A percentile compares a stretch with the other conserved stretches of the same genome.
These are phyloP conservation scores for Pasiphila rectangulata DNA, from an alignment of 2,888 invertebrate species.

Conservation along the genomic window DNA sequence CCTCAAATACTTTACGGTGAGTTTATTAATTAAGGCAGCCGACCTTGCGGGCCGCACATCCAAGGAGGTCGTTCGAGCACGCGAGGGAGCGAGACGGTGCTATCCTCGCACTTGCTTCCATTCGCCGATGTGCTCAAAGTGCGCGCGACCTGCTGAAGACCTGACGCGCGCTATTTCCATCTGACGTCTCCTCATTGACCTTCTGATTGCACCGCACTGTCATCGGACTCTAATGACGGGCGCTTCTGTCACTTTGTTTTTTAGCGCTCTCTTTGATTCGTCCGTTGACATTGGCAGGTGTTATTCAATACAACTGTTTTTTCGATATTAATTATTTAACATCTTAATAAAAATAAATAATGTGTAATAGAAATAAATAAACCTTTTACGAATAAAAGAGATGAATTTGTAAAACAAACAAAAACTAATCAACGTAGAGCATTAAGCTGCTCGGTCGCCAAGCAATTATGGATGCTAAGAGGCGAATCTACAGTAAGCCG, in stretches of 20 bases:
- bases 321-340: background rate
- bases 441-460: constrained; percentile 70
- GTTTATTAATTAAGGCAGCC: constrained; percentile 81
- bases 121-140: constrained; percentile 36
- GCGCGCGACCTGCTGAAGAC: constrained; percentile 53
- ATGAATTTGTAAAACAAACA: constrained; percentile 39
- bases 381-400: constrained; percentile 17
- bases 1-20: constrained; percentile 80
- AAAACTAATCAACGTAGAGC: constrained; percentile 62
- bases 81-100: constrained; percentile 56
- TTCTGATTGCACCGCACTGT: constrained; percentile 72
- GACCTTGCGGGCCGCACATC: constrained; percentile 79
- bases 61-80: constrained; percentile 73
- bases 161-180: constrained; percentile 60
- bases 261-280: background rate
- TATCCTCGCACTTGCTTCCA: constrained; percentile 36
- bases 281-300: background rate
- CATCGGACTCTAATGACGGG: constrained; percentile 38
- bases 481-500: constrained; percentile 77
- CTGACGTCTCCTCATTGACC: constrained; percentile 76
- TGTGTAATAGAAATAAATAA: constrained; percentile 7
- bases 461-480: constrained; percentile 78
- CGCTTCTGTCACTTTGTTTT: constrained; percentile 12
- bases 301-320: no score
- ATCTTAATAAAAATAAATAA: constrained; percentile 3